Conservation (phyloP, 2,797 vertebrate species). For the Bucorvus abyssinicus region DNA sequence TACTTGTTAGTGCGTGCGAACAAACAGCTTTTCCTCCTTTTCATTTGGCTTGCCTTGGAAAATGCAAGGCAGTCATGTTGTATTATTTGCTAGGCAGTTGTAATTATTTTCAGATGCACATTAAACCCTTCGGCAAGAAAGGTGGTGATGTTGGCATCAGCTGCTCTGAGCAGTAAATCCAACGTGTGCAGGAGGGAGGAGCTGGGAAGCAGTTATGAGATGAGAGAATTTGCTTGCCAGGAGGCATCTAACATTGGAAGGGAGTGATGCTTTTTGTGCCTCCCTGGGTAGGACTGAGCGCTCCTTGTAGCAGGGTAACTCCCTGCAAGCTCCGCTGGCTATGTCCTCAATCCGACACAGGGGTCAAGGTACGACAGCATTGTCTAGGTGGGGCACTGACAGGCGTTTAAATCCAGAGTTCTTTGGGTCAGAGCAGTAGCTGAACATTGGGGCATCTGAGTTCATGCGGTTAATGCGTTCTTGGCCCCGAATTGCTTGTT, state of each 20-base stretch:
- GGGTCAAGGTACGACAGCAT: rapidly evolving
- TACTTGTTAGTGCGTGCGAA: background rate
- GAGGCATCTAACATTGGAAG: background rate
- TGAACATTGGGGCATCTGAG: background rate
- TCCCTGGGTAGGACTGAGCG: background rate
- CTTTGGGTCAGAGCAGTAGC: background rate
- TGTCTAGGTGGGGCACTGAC: background rate
- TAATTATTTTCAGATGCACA: constrained; percentile 66
- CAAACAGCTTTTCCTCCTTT: background rate
- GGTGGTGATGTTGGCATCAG: constrained; percentile 19
- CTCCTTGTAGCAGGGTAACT: background rate
- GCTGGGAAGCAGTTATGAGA: background rate
- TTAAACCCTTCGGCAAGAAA: constrained; percentile 49
- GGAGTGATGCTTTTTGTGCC: background rate
- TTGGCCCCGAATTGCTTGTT: background rate
- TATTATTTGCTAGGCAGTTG: constrained; percentile 19
- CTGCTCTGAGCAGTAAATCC: background rate
- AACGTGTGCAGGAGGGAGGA: background rate
- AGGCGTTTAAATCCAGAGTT: background rate
- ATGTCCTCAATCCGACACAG: rapidly evolving
- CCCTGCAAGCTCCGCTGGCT: background rate
- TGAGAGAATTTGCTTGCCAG: background rate
- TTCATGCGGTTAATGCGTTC: background rate
- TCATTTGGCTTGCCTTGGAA: background rate
- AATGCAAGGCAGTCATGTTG: background rate